These are phyloP conservation scores for Hoplodrina blanda DNA, from an alignment of 2,888 invertebrate genomes.

Conservation along the genomic window DNA sequence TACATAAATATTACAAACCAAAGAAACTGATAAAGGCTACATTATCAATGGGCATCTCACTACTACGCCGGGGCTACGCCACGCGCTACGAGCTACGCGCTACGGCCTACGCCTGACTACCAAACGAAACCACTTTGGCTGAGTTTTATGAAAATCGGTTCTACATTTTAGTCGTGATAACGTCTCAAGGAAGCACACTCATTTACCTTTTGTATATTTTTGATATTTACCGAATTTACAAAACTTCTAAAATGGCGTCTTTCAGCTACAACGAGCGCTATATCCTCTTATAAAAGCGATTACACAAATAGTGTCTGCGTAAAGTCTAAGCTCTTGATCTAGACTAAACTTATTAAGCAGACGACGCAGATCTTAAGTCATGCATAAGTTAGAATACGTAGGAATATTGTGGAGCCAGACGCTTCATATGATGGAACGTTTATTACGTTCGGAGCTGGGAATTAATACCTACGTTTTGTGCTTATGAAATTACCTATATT, in stretches of 20 bases:
- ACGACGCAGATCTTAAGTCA: slow-evolving; percentile 45
- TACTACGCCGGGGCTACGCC: not conserved
- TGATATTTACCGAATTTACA: too few species aligned
- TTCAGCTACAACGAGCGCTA: slow-evolving; percentile 5
- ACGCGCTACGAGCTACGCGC: not conserved
- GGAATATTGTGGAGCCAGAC: slow-evolving; percentile 12
- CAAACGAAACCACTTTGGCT: not conserved
- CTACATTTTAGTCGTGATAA: not conserved
- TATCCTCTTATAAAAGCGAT: slow-evolving; percentile 29
- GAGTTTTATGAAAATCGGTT: not conserved
- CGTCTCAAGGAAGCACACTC: not conserved
- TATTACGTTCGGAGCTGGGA: slow-evolving; percentile 19
- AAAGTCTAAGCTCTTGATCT: slow-evolving; percentile 41
- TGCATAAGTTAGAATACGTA: slow-evolving; percentile 31
- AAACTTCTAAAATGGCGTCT: slow-evolving; percentile 1
- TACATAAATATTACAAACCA: not conserved
- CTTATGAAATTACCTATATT: slow-evolving; percentile 15
- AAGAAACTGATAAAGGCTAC: too few species aligned
- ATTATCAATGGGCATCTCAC: not conserved
- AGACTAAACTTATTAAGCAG: slow-evolving; percentile 45
- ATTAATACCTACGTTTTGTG: slow-evolving; percentile 11
- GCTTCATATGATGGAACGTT: slow-evolving; percentile 22
- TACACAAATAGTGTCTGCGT: slow-evolving; percentile 38
- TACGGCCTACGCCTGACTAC: not conserved
- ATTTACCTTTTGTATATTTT: not conserved